These are phyloP conservation scores for Pantherophis alleghaniensis DNA, from an alignment of 2,797 vertebrate species.

Conservation along the genomic window DNA sequence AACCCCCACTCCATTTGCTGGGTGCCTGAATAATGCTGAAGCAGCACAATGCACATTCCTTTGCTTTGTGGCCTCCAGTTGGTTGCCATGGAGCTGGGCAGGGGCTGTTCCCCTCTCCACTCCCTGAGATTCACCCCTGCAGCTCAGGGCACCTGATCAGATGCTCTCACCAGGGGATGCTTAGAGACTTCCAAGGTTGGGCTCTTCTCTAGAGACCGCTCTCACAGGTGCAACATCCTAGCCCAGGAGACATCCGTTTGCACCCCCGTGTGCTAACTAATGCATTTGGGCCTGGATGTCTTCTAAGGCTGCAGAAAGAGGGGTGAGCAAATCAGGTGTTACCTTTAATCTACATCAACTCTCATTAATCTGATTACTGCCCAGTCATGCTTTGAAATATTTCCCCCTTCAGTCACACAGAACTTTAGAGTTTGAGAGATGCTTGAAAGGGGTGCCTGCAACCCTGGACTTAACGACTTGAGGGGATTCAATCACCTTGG, in stretches of 20 bases:
- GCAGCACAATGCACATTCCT: constrained; percentile 66
- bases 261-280: neutral
- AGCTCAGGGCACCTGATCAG: neutral
- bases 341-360: neutral
- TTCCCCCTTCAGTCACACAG: neutral
- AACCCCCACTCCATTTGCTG: constrained; percentile 43
- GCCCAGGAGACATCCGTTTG: neutral
- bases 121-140: neutral
- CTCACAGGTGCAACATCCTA: neutral
- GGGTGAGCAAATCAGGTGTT: neutral
- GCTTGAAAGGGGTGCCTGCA: neutral
- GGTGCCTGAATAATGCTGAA: constrained; percentile 58
- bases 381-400: neutral
- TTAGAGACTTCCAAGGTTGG: neutral
- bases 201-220: neutral
- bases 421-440: neutral
- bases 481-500: neutral
- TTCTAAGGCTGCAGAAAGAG: neutral
- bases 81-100: constrained; percentile 63
- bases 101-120: neutral
- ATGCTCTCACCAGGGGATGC: neutral
- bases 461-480: neutral
- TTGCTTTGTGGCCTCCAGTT: constrained; percentile 51
- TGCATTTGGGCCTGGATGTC: neutral
- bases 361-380: neutral